phyloP scores from a whole-genome alignment of 2,888 invertebrate species.

The Melieria picta region DNA sequence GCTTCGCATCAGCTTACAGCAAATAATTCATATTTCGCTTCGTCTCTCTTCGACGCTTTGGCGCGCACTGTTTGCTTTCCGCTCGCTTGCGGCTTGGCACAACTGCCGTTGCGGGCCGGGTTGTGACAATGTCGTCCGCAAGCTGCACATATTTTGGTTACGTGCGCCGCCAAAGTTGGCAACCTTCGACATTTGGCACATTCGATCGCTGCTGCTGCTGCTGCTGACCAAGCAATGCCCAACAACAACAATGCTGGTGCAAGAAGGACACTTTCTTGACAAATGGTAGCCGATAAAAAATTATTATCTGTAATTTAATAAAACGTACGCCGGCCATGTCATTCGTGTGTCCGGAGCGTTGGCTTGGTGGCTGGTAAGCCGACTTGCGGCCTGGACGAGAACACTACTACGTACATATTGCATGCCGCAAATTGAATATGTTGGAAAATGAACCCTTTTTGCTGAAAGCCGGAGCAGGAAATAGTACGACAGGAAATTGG shows the following conservation, averaged over 20 bases:
- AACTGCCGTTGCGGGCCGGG: background rate
- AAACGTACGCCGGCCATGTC: background rate
- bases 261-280: slow-evolving; percentile 25
- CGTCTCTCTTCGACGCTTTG: background rate
- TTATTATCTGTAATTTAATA: slow-evolving; percentile 42
- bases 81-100: slow-evolving; percentile 27
- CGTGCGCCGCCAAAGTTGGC: background rate
- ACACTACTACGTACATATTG: background rate
- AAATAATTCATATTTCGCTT: slow-evolving; percentile 3
- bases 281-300: slow-evolving; percentile 41
- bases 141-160: slow-evolving; percentile 1
- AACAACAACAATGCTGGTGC: too few species aligned
- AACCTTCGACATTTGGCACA: slow-evolving; percentile 3
- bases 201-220: background rate
- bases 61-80: background rate
- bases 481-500: too few species aligned
- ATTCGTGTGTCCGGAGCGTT: too few species aligned
- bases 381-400: too few species aligned
- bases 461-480: too few species aligned
- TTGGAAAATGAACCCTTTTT: too few species aligned
- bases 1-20: background rate
- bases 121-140: background rate
- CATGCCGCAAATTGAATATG: background rate
- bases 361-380: too few species aligned
- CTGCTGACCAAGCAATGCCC: too few species aligned